phyloP scores from a whole-genome alignment of 2,797 vertebrate genomes.

The Channa striata region DNA sequence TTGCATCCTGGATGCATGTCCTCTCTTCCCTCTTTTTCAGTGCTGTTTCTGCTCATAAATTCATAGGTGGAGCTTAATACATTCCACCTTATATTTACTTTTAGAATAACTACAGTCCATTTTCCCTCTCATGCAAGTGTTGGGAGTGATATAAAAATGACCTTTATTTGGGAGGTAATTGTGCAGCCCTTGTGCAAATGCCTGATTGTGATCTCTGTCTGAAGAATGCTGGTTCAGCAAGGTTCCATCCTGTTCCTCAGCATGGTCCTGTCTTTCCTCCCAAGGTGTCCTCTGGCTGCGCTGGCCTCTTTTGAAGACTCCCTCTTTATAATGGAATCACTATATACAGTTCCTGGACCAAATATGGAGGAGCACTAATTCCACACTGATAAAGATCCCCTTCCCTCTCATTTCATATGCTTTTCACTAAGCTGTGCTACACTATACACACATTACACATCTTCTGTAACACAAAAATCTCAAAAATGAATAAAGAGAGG shows the following conservation, averaged over 20 bases:
- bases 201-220: constrained; percentile 95
- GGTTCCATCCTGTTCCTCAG: constrained; percentile 90
- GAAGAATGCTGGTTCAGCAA: constrained; percentile 97
- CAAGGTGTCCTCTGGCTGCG: constrained; percentile 97
- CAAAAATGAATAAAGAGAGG: constrained; percentile 69
- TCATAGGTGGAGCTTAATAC: constrained; percentile 22
- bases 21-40: neutral
- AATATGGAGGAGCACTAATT: constrained; percentile 89
- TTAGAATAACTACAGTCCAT: constrained; percentile 64
- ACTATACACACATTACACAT: constrained; percentile 57
- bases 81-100: constrained; percentile 62
- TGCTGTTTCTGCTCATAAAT: neutral
- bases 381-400: constrained; percentile 97
- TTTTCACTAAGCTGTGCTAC: constrained; percentile 91
- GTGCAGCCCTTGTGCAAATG: constrained; percentile 88
- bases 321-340: constrained; percentile 91
- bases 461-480: constrained; percentile 75
- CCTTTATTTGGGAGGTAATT: constrained; percentile 96
- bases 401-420: constrained; percentile 97
- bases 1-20: constrained; percentile 6
- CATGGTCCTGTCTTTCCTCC: constrained; percentile 94
- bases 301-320: constrained; percentile 91
- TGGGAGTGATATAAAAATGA: constrained; percentile 86
- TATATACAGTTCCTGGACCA: constrained; percentile 94
- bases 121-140: constrained; percentile 49